Percentiles rank a stretch among this genome's conserved stretches.
phyloP scores from a whole-genome alignment of 2,888 invertebrate species.

The Tenthredo notha region DNA sequence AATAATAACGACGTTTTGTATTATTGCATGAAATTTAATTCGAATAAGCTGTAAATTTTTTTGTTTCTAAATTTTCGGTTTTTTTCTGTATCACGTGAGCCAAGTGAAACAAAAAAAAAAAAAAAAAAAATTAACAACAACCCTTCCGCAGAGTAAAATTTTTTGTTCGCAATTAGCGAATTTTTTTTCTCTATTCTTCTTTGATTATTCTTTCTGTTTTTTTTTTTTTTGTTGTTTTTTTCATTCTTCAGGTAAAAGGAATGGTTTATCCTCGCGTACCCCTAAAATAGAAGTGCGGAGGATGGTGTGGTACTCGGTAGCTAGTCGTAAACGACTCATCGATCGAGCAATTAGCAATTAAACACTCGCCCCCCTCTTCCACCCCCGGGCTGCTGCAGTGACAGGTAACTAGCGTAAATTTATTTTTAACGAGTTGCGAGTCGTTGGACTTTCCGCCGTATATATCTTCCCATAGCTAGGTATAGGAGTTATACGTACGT shows the following conservation, averaged over 20 bases:
- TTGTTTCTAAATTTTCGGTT: neutral
- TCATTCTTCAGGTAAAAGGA: neutral
- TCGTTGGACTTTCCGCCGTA: conserved; percentile 17
- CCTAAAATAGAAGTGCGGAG: neutral
- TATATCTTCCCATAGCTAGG: neutral
- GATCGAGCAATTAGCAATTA: conserved; percentile 53
- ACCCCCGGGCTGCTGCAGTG: conserved; percentile 22
- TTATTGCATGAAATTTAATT: neutral
- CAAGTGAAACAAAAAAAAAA: no score
- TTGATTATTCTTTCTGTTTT: neutral
- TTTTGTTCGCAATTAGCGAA: neutral
- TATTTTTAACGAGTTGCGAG: conserved; percentile 47
- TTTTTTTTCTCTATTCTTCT: neutral
- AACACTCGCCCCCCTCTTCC: conserved; percentile 6
- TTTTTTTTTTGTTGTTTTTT: neutral
- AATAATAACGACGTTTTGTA: neutral
- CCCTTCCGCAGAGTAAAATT: neutral
- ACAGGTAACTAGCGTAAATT: conserved; percentile 48
- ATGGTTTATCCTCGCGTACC: neutral
- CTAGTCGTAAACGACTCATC: conserved; percentile 51
- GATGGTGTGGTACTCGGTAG: conserved; percentile 9
- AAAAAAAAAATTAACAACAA: neutral
- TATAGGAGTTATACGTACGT: neutral
- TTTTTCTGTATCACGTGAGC: neutral
- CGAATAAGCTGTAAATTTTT: neutral